A percentile compares a stretch with the other conserved stretches of the same genome.
Conservation (phyloP, 2,113 vertebrate species). For the Tauraco erythrolophus region DNA sequence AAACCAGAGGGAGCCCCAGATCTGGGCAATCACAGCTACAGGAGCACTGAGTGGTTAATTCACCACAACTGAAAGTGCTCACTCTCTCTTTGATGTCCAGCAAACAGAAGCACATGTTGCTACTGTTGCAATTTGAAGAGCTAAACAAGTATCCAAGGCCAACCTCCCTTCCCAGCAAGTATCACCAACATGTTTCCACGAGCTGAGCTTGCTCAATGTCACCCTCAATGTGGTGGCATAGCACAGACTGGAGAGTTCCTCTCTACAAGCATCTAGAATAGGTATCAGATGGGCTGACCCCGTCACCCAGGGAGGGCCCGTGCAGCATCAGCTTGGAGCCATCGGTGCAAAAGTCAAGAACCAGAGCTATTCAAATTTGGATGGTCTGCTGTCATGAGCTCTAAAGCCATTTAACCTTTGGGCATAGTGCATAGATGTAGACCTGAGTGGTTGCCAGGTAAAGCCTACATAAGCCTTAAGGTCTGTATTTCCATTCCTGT, state of each 20-base stretch:
- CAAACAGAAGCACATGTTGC: background rate
- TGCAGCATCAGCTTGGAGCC: background rate
- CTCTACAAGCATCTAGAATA: background rate
- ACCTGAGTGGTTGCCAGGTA: background rate
- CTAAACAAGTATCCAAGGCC: background rate
- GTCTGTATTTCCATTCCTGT: background rate
- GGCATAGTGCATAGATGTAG: background rate
- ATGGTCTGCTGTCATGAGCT: background rate
- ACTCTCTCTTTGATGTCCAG: background rate
- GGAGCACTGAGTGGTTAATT: background rate
- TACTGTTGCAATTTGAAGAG: background rate
- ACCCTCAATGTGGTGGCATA: accelerated
- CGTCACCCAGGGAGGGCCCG: background rate
- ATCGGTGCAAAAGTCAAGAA: background rate
- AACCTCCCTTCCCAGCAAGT: background rate
- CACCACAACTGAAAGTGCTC: background rate
- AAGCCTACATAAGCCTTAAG: background rate
- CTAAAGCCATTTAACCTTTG: background rate
- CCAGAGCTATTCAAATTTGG: background rate
- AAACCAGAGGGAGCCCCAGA: background rate
- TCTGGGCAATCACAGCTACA: background rate
- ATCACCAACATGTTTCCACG: background rate
- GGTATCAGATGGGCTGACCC: background rate
- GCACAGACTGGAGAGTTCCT: background rate
- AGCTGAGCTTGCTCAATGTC: background rate